Conservation (phyloP, 1,140 invertebrate species). For the Himalopsyche phryganea region DNA sequence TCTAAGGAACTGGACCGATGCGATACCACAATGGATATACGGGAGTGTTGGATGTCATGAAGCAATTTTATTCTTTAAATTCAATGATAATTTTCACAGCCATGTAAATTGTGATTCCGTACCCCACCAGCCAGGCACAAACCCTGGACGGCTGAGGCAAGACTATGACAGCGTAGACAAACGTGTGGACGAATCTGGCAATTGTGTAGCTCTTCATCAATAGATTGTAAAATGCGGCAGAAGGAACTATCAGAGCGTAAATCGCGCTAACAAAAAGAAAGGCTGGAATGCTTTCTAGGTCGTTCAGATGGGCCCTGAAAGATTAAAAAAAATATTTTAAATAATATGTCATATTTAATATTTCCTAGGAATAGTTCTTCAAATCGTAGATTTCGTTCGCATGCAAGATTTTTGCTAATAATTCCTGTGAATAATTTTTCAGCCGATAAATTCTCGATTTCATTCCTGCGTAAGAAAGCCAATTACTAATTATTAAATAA, state of each 20-base stretch:
- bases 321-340: neutral
- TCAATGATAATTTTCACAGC: slow-evolving; percentile 25
- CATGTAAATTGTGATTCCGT: slow-evolving; percentile 48
- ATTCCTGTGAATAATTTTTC: too few relatives aligned
- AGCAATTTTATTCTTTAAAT: too few relatives aligned
- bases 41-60: too few relatives aligned
- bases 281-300: slow-evolving; percentile 60
- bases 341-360: too few relatives aligned
- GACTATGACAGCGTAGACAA: slow-evolving; percentile 59
- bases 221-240: slow-evolving; percentile 46
- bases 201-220: slow-evolving; percentile 60
- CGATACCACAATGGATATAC: too few relatives aligned
- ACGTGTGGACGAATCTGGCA: slow-evolving; percentile 59
- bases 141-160: slow-evolving; percentile 59
- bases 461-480: too few relatives aligned
- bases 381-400: too few relatives aligned
- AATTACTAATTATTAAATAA: too few relatives aligned
- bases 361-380: too few relatives aligned
- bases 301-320: slow-evolving; percentile 59
- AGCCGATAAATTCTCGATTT: too few relatives aligned
- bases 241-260: slow-evolving; percentile 55
- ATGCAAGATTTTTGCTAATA: too few relatives aligned
- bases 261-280: slow-evolving; percentile 40
- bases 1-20: too few relatives aligned
- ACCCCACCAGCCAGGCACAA: slow-evolving; percentile 46